Base-by-base conservation (phyloP, 2,888 invertebrate genomes). In the Aspidapion aeneum region DNA sequence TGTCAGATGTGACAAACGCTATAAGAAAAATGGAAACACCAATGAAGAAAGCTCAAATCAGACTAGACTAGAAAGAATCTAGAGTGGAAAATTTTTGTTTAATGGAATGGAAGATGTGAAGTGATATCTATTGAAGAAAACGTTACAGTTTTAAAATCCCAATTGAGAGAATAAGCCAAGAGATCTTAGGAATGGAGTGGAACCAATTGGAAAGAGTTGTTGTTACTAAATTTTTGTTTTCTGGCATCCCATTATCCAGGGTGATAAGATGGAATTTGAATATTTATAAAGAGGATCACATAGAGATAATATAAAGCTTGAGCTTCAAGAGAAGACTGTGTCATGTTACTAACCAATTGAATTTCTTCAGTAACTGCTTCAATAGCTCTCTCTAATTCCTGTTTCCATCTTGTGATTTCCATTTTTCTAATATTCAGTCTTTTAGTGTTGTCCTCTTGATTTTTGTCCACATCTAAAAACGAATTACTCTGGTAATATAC, bases 81-180 rank as follows among this genome's bases (percentile, higher is more conserved):
- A 88, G 91, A 63, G 90, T 91, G 1, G 95, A 95, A 77, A 88
- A 87, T 72, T 93, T 93, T 65, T 84, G 93, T 9, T 12, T 16
- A 16, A 16, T 9, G 9, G 9, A 9, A 9, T 12, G 9, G 49
- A 9, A 16, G n/a, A n/a, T n/a, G n/a, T n/a, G 49, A 48, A 16
- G 16, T 48, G 9, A 16, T 16, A 9, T 12, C 49, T 16, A 16
- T 48, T 16, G 49, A 48, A 16, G 49, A 16, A 48, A 9, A 48
- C 49, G 49, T 16, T 9, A 12, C 49, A 9, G 49, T 48, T 48
- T 48, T 48, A 48, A 48, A 16, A 16, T 9, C 9, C 9, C 49
- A 16, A 9, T 16, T 48, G 49, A 48, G 49, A 9, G 49, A n/a
- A n/a, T n/a, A 48, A 16, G 49, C 16, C 9, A 9, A 48, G 16